These are phyloP conservation scores for Eupithecia inturbata DNA, from an alignment of 2,888 invertebrate genomes.

Conservation along the genomic window DNA sequence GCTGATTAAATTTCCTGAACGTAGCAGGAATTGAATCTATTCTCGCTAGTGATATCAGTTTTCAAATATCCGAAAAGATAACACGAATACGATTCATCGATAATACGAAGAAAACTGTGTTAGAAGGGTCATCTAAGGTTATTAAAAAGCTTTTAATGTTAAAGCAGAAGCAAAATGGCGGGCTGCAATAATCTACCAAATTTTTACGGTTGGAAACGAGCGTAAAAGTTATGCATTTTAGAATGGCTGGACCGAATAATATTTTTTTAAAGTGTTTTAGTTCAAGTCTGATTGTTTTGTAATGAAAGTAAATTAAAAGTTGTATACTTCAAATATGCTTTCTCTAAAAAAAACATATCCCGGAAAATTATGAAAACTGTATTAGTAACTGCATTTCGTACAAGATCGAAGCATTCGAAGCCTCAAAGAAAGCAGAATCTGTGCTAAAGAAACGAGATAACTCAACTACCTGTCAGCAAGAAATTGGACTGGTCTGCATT, in stretches of 20 bases:
- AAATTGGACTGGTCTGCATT: neutral
- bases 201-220: neutral
- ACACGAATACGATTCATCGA: neutral
- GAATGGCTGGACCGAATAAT: neutral
- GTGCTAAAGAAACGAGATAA: neutral
- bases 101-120: neutral
- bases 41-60: neutral
- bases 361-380: too few species aligned
- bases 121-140: neutral
- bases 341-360: too few species aligned
- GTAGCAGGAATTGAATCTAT: conserved; percentile 3
- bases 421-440: neutral
- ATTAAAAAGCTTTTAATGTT: neutral
- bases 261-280: neutral
- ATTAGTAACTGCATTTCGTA: neutral
- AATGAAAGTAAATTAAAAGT: too few species aligned
- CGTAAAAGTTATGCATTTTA: neutral
- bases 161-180: neutral
- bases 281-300: too few species aligned
- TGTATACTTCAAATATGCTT: too few species aligned
- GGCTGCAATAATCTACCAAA: neutral
- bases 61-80: neutral
- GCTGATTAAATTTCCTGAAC: neutral
- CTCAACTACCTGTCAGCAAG: neutral
- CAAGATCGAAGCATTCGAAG: neutral